These are phyloP conservation scores for Galeopterus variegatus DNA, from an alignment of 2,113 vertebrate genomes.

Conservation along the genomic window DNA sequence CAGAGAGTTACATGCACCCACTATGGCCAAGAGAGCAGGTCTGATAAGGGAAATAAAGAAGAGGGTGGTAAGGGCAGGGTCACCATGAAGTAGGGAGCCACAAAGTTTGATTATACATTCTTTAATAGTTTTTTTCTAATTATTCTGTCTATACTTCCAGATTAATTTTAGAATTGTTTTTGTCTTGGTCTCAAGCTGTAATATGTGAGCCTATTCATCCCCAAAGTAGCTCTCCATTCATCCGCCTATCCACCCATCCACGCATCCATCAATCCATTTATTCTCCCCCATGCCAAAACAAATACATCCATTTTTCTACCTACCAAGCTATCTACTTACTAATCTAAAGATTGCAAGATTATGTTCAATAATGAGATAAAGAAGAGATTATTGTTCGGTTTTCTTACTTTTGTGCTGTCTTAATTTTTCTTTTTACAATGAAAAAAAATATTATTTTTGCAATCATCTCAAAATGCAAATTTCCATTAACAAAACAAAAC, in stretches of 20 bases:
- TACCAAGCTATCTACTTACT: background rate
- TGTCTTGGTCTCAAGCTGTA: background rate
- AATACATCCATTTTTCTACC: background rate
- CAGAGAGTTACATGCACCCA: background rate
- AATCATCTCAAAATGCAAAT: background rate
- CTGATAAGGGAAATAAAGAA: background rate
- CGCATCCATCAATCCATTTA: background rate
- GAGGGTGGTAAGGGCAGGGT: too few species aligned
- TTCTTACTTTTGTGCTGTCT: background rate
- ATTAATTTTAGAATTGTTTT: background rate
- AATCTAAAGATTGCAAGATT: background rate
- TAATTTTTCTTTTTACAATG: background rate
- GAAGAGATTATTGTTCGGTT: background rate
- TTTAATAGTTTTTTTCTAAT: background rate
- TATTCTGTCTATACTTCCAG: background rate
- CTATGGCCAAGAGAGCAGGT: background rate
- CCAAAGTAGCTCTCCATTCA: background rate
- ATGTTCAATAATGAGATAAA: background rate
- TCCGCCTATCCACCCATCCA: background rate
- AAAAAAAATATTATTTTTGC: background rate
- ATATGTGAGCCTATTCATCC: background rate
- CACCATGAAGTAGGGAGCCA: background rate
- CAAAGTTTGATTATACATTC: background rate
- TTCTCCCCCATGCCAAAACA: background rate
- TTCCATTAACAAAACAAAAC: background rate